Base-by-base conservation (phyloP, 2,797 vertebrate genomes). In the Cuculus canorus region DNA sequence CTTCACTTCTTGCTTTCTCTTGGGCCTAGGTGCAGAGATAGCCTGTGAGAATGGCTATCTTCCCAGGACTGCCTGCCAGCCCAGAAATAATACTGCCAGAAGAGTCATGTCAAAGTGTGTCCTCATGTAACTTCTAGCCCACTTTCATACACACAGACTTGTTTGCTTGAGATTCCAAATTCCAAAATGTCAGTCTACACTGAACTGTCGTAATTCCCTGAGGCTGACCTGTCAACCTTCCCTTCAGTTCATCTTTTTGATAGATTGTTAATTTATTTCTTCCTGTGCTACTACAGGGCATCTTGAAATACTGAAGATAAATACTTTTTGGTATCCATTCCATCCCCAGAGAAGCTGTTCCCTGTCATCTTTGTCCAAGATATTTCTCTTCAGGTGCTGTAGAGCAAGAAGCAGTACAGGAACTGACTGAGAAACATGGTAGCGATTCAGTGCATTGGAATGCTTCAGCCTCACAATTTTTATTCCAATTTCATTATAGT, bases 61-160 rank as follows among this genome's bases (percentile, higher is more conserved):
- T 90, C 64, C 56, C 6, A 1, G 64, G 57, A 30, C 35, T 68
- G 52, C 47, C 63, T 53, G 57, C 27, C 56, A 30, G 30, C 66
- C 69, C 63, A 72, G 54, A 82, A 82, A 28, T 12, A 4, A 63
- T 28, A 27, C 14, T 85, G 76, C 69, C 90, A 90, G 27, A 77
- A 88, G 19, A 33, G 57, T 76, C 88, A 88, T 0, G 0, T 76
- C 70, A 48, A 86, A 88, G 25, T 0, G 0, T 60, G 66, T 76
- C 39, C 70, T 90, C 30, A 6, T 17, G 52, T 84, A 88, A 84
- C 90, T 95, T 76, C 30, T 56, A 90, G 59, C 80, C 56, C 63
- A 53, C 52, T 86, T 94, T 77, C 56, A 63, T 17, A 61, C 48
- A 53, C 0, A 3, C 7, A 13, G 19, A 6, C 10, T 72, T 84